Conservation (phyloP, 2,888 invertebrate genomes). For the Neelides folsomi region DNA sequence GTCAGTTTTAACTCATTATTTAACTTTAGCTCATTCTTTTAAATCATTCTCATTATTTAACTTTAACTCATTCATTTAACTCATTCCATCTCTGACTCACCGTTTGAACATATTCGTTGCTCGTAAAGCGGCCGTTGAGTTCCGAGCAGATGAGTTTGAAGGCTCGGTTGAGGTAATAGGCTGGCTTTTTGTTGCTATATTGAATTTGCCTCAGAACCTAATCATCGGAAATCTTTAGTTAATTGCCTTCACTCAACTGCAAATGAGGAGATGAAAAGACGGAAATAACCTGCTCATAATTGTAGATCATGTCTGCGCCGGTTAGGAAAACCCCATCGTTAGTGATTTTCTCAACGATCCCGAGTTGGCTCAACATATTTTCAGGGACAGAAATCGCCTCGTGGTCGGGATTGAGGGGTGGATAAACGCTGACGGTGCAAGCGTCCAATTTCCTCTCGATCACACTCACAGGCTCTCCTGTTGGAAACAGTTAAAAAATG, state of each 20-base stretch:
- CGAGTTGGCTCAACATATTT: conserved; percentile 57
- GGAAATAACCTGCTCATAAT: conserved; percentile 54
- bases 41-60: no score
- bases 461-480: conserved; percentile 37
- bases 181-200: conserved; percentile 92
- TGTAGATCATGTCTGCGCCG: conserved; percentile 62
- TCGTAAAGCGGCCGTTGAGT: conserved; percentile 80
- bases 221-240: conserved; percentile 5
- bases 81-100: conserved; percentile 46
- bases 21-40: no score
- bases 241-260: neutral
- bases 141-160: conserved; percentile 93
- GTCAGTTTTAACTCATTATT: no score
- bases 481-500: neutral
- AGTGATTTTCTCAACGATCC: conserved; percentile 72
- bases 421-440: conserved; percentile 86
- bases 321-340: conserved; percentile 74
- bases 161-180: conserved; percentile 84
- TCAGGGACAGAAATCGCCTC: conserved; percentile 73
- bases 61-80: no score
- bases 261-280: neutral
- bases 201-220: conserved; percentile 59
- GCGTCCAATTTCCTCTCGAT: conserved; percentile 66
- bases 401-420: conserved; percentile 78
- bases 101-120: conserved; percentile 89